Evolutionary conservation across 2,113 vertebrate species (phyloP).

Genomic region (Raja brachyura): DNA sequence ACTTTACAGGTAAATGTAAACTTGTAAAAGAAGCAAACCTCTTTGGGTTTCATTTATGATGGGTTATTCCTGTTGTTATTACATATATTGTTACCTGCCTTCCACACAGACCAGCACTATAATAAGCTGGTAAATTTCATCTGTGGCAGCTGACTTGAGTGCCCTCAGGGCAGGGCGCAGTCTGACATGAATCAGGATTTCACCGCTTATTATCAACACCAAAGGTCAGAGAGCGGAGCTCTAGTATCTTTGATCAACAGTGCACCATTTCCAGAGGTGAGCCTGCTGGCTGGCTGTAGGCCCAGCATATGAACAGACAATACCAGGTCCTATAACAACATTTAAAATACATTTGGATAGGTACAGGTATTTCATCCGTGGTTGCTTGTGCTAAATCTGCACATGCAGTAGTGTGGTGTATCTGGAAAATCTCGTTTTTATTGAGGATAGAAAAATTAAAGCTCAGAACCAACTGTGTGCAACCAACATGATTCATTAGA

Average conservation of each 20-base stretch:
- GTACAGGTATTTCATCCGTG: too few species aligned
- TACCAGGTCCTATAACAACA: too few species aligned
- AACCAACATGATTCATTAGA: too few species aligned
- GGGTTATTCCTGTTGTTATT: background rate
- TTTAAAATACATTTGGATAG: too few species aligned
- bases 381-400: too few species aligned
- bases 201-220: background rate
- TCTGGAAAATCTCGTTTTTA: too few species aligned
- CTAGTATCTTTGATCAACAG: background rate
- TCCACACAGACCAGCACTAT: background rate
- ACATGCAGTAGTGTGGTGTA: too few species aligned
- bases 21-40: background rate
- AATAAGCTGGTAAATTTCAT: background rate
- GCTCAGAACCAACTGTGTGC: too few species aligned
- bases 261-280: background rate
- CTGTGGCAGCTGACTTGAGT: background rate
- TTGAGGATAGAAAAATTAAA: too few species aligned
- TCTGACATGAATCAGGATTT: background rate
- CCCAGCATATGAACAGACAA: background rate
- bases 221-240: too few species aligned
- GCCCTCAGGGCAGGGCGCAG: background rate
- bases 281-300: background rate
- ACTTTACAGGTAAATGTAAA: background rate
- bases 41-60: background rate
- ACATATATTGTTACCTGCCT: background rate